Evolutionary conservation across 2,797 vertebrate species (phyloP).

Genomic region (Argentina silus): DNA sequence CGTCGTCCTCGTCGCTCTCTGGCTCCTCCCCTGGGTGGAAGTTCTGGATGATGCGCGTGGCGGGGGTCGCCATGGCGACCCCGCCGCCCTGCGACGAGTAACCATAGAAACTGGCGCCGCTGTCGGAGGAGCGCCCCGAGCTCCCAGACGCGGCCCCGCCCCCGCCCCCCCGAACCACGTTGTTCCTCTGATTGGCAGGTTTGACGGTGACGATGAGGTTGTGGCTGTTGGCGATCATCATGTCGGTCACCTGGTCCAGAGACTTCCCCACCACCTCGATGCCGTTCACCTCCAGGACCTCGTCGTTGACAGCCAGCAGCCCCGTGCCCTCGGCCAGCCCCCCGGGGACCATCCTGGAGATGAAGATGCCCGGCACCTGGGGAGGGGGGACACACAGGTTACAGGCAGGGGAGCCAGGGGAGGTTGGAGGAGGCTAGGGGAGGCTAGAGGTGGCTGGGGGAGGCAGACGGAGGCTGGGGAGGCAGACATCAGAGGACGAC

Average conservation of each 20-base stretch:
- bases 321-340: constrained; percentile 96
- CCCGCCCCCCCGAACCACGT: constrained; percentile 79
- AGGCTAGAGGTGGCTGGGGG: too few relatives aligned
- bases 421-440: too few relatives aligned
- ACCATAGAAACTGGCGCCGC: constrained; percentile 82
- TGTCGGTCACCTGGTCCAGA: constrained; percentile 97
- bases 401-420: too few relatives aligned
- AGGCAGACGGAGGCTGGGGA: too few relatives aligned
- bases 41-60: constrained; percentile 81
- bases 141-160: constrained; percentile 89
- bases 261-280: constrained; percentile 96
- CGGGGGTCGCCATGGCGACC: constrained; percentile 32
- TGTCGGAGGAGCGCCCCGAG: constrained; percentile 92
- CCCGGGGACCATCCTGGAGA: constrained; percentile 93
- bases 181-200: constrained; percentile 96
- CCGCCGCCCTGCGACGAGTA: constrained; percentile 58
- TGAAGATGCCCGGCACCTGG: constrained; percentile 91
- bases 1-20: constrained; percentile 90
- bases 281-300: constrained; percentile 96
- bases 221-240: constrained; percentile 99
- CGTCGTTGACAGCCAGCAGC: constrained; percentile 93
- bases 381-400: too few relatives aligned
- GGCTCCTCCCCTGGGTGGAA: constrained; percentile 86
- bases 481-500: too few relatives aligned
- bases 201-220: constrained; percentile 97